A percentile compares a stretch with the other conserved stretches of the same genome.
These are phyloP conservation scores for Pollachius pollachius DNA, from an alignment of 2,113 vertebrate species.

Conservation along the genomic window DNA sequence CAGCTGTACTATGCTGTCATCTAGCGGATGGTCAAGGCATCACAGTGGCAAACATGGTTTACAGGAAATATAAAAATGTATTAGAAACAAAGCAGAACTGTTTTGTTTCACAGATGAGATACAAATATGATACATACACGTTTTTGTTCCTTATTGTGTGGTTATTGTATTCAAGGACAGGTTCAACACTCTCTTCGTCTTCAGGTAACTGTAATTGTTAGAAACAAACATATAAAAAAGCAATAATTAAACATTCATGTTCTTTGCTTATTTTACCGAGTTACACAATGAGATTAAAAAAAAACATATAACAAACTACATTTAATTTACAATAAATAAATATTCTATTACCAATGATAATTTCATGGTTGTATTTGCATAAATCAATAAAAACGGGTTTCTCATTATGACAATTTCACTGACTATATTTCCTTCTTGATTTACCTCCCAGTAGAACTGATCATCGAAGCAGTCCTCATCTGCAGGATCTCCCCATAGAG, in stretches of 20 bases:
- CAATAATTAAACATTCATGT: too few species aligned
- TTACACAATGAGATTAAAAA: too few species aligned
- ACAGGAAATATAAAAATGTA: background rate
- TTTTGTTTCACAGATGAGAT: background rate
- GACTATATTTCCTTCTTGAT: constrained; percentile 24
- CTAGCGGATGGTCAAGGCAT: constrained; percentile 41
- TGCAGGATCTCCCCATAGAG: constrained; percentile 86
- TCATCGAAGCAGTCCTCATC: constrained; percentile 94
- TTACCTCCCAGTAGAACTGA: constrained; percentile 91
- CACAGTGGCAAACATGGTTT: constrained; percentile 14
- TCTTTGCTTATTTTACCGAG: too few species aligned
- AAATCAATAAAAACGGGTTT: background rate
- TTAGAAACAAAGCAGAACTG: background rate
- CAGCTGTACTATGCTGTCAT: constrained; percentile 50
- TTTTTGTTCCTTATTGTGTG: constrained; percentile 67
- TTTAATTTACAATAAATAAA: too few species aligned
- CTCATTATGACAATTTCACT: background rate
- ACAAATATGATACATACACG: constrained; percentile 48
- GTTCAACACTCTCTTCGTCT: constrained; percentile 71
- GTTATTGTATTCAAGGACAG: constrained; percentile 69
- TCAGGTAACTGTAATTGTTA: constrained; percentile 75
- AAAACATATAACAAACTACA: too few species aligned
- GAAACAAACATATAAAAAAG: background rate
- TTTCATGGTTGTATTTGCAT: background rate
- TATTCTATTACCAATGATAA: too few species aligned